These are phyloP conservation scores for Mus spicilegus DNA, from an alignment of 2,113 vertebrate genomes.

Conservation along the genomic window DNA sequence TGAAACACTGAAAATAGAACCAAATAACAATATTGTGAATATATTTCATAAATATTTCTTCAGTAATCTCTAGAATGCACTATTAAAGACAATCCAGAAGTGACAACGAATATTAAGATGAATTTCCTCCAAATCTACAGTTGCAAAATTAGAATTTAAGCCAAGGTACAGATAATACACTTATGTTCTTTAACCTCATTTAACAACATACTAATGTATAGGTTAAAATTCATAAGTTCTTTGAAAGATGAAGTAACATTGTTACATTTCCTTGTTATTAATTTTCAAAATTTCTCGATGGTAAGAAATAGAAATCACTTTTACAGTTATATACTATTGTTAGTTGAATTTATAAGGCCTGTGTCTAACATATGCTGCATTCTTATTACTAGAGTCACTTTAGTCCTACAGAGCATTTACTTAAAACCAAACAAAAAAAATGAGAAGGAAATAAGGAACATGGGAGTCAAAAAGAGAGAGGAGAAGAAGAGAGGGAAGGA, in stretches of 20 bases:
- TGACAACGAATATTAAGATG: background rate
- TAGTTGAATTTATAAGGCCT: background rate
- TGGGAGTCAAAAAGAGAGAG: no score
- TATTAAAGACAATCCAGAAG: background rate
- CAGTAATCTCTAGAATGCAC: background rate
- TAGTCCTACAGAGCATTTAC: background rate
- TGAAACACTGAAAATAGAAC: background rate
- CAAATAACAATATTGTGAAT: background rate
- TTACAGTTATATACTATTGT: background rate
- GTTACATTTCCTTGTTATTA: background rate
- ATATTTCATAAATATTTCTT: background rate
- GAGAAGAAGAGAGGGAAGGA: background rate
- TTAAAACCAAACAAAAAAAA: background rate
- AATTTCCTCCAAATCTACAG: background rate
- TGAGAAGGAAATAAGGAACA: background rate
- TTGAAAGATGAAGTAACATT: conserved; percentile 46
- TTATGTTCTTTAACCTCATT: conserved; percentile 31
- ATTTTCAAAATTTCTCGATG: background rate
- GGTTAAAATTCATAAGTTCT: background rate
- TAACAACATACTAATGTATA: background rate
- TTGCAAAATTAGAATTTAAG: background rate
- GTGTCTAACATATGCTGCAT: background rate
- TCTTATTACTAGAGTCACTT: background rate
- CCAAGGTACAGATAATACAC: background rate
- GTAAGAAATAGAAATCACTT: background rate